These are phyloP conservation scores for Dicentrarchus labrax DNA, from an alignment of 2,113 vertebrate species.

Conservation along the genomic window DNA sequence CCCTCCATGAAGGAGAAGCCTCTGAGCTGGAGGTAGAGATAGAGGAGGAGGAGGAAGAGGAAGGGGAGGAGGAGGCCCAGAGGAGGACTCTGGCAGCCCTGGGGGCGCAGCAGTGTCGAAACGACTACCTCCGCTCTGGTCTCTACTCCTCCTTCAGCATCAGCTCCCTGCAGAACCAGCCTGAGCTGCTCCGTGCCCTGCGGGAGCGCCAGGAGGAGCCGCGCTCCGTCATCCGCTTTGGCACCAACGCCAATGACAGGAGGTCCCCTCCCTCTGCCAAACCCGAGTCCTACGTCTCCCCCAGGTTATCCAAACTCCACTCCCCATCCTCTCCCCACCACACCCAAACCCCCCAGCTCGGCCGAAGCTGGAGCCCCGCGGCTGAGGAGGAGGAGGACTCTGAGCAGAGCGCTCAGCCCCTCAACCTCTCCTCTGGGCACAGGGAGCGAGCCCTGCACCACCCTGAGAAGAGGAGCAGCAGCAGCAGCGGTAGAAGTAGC, in stretches of 20 bases:
- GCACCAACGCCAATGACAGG: conserved; percentile 89
- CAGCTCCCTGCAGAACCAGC: conserved; percentile 90
- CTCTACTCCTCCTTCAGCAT: conserved; percentile 95
- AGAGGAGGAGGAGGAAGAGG: conserved; percentile 87
- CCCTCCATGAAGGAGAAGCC: conserved; percentile 88
- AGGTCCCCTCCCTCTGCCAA: conserved; percentile 85
- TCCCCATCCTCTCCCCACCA: conserved; percentile 84
- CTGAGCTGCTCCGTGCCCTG: conserved; percentile 89
- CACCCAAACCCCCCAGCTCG: conserved; percentile 81
- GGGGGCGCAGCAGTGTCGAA: conserved; percentile 87
- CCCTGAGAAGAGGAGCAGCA: conserved; percentile 69
- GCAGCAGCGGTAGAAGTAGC: conserved; percentile 61
- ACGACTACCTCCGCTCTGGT: conserved; percentile 93
- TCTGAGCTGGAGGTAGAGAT: conserved; percentile 85
- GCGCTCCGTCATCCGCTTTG: conserved; percentile 95
- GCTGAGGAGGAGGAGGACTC: conserved; percentile 78
- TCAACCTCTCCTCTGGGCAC: conserved; percentile 95
- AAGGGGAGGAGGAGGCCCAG: conserved; percentile 86
- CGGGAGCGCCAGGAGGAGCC: conserved; percentile 90
- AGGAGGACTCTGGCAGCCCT: conserved; percentile 84
- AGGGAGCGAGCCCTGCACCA: conserved; percentile 87
- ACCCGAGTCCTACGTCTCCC: conserved; percentile 77
- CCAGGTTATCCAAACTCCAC: conserved; percentile 84
- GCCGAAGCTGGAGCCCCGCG: conserved; percentile 86
- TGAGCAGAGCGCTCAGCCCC: conserved; percentile 90